Percentiles rank a stretch among this genome's conserved stretches.
Conservation (phyloP, 2,888 invertebrate species). For the Stenodera caucasica region DNA sequence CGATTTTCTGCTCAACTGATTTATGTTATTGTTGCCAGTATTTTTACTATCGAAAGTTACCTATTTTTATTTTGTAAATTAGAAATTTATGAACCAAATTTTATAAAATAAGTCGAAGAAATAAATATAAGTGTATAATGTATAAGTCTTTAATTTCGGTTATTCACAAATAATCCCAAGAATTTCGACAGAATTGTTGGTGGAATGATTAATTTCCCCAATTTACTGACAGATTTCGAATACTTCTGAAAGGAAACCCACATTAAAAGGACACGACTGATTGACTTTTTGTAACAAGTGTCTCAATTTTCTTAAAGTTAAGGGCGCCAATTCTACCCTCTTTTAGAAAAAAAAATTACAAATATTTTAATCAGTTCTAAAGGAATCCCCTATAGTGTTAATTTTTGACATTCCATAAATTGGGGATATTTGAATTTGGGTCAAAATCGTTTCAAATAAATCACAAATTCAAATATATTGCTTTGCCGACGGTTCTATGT, state of each 20-base stretch:
- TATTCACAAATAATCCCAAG: neutral
- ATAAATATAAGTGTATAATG: no score
- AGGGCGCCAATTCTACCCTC: neutral
- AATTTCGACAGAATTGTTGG: neutral
- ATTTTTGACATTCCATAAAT: neutral
- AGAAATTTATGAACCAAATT: neutral
- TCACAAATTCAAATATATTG: neutral
- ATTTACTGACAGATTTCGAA: slow-evolving; percentile 12
- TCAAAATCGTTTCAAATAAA: slow-evolving; percentile 12
- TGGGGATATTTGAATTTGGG: neutral
- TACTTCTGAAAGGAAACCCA: slow-evolving; percentile 17
- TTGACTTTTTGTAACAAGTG: slow-evolving; percentile 10
- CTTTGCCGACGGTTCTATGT: neutral
- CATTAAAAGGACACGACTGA: slow-evolving; percentile 22
- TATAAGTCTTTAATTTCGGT: no score
- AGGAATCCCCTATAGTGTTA: neutral
- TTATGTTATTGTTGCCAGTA: neutral
- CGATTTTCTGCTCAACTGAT: neutral
- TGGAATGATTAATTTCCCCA: neutral
- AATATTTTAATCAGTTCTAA: neutral
- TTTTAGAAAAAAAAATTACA: neutral
- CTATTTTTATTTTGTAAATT: neutral
- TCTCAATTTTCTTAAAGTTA: neutral
- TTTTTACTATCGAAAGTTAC: neutral
- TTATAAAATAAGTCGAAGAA: neutral